Evolutionary conservation across 2,888 invertebrate genomes (phyloP).

Genomic region (Liodrosophila aerea): DNA sequence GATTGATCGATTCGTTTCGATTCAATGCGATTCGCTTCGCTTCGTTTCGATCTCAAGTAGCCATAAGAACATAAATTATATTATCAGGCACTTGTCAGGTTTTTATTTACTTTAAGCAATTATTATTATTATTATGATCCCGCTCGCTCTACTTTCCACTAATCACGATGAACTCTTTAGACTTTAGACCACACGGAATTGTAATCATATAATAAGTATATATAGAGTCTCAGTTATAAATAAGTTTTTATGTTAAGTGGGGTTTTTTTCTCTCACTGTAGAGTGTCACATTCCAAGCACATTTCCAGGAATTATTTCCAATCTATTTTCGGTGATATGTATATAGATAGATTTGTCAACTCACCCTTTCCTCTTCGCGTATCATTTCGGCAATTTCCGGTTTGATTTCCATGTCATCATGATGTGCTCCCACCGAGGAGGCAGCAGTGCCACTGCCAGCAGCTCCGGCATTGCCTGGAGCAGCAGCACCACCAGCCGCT

Average conservation of each 20-base stretch:
- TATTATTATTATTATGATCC: conserved; percentile 11
- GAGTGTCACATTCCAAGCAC: no score
- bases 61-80: conserved; percentile 34
- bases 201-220: not conserved
- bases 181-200: conserved; percentile 20
- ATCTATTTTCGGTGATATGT: no score
- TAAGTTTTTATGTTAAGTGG: no score
- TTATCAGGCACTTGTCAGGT: conserved; percentile 27
- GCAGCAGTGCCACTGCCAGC: conserved; percentile 54
- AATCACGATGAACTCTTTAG: conserved; percentile 24
- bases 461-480: conserved; percentile 62
- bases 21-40: not conserved
- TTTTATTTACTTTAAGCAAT: conserved; percentile 33
- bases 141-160: conserved; percentile 2
- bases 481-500: conserved; percentile 76
- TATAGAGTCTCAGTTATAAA: not conserved
- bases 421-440: conserved; percentile 81
- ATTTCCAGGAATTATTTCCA: no score
- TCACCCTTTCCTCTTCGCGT: conserved; percentile 97
- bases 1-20: not conserved
- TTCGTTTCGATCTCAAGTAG: conserved; percentile 30
- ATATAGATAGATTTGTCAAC: conserved; percentile 81
- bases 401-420: conserved; percentile 94
- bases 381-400: conserved; percentile 98
- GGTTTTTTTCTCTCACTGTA: no score